A percentile compares a stretch with the other conserved stretches of the same genome.
Conservation (phyloP, 2,113 vertebrate genomes). For the Pipra filicauda region DNA sequence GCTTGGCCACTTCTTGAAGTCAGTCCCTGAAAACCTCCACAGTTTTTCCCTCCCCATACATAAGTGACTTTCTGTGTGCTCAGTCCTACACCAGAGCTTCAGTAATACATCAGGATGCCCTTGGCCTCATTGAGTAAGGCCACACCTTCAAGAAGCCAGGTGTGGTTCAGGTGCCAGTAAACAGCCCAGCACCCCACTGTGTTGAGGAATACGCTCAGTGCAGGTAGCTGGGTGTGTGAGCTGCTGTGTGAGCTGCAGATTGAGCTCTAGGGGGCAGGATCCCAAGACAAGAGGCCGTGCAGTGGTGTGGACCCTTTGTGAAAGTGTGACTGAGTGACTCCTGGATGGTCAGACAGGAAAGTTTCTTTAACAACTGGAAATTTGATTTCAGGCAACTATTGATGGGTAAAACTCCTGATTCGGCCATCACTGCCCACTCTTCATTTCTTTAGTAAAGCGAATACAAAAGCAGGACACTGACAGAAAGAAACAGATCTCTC, state of each 20-base stretch:
- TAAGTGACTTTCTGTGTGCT: rapidly evolving
- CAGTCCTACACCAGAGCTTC: not conserved
- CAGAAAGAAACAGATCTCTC: not conserved
- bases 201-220: not conserved
- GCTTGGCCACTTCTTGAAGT: not conserved
- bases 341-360: not conserved
- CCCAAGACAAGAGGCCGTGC: not conserved
- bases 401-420: not conserved
- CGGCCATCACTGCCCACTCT: rapidly evolving
- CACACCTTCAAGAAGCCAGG: not conserved
- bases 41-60: not conserved
- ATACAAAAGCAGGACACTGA: not conserved
- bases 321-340: not conserved
- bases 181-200: not conserved
- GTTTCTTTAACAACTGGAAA: not conserved
- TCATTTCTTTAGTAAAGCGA: not conserved
- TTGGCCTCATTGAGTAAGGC: not conserved
- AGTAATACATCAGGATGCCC: not conserved
- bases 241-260: not conserved
- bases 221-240: not conserved
- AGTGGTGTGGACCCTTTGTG: not conserved
- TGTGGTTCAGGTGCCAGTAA: not conserved
- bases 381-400: not conserved
- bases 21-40: not conserved
- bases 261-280: not conserved